A percentile compares a stretch with the other conserved stretches of the same genome.
phyloP scores from a whole-genome alignment of 2,113 vertebrate species.

The Coturnix japonica region DNA sequence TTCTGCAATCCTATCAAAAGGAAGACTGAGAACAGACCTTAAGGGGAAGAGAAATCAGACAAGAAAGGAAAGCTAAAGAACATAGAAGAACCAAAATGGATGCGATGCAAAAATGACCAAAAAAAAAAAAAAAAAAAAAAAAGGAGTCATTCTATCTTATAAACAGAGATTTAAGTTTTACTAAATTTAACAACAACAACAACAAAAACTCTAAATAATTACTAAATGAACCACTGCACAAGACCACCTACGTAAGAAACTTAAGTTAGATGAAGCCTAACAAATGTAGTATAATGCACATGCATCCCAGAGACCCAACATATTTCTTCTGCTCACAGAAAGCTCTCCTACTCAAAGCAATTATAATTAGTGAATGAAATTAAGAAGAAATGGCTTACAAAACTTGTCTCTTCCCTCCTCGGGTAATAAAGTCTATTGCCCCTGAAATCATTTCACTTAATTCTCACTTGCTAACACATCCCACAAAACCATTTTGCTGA shows the following conservation, averaged over 20 bases:
- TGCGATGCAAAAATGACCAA: neutral
- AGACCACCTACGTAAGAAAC: neutral
- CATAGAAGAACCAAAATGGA: neutral
- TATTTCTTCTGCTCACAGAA: conserved; percentile 69
- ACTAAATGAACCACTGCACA: neutral
- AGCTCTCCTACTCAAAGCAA: conserved; percentile 83
- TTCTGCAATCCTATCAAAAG: neutral
- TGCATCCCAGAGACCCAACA: neutral
- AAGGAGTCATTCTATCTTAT: neutral
- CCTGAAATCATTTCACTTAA: conserved; percentile 84
- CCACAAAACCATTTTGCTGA: conserved; percentile 75
- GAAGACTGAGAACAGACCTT: neutral
- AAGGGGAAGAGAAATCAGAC: neutral
- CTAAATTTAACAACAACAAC: neutral
- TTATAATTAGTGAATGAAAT: conserved; percentile 88
- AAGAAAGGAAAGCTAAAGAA: neutral
- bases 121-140: neutral
- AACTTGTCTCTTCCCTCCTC: conserved; percentile 75
- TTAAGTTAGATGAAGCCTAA: conserved; percentile 35
- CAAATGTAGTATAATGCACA: neutral
- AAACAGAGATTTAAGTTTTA: neutral
- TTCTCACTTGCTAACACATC: conserved; percentile 78
- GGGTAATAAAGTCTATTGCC: conserved; percentile 86
- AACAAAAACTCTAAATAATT: neutral
- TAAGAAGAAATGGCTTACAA: conserved; percentile 85